Base-by-base conservation (phyloP, 2,797 vertebrate species). In the Enteromius paludinosus region DNA sequence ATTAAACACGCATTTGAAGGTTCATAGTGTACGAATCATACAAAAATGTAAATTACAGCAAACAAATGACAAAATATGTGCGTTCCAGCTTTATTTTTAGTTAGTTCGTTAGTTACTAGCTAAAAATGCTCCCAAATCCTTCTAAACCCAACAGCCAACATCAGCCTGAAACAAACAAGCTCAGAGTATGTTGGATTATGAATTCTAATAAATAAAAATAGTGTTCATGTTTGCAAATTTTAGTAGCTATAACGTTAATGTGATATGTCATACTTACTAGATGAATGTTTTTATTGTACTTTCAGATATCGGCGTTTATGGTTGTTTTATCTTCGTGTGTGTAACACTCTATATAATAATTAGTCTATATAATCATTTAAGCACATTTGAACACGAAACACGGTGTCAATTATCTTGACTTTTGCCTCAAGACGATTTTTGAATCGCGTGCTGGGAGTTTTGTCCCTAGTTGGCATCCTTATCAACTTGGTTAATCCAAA, bases 381-480 rank as follows among this genome's bases (percentile, higher is more conserved):
- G 10, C 18, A 35, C 8, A 28, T 4, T 18, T 2, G 6, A 38
- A 35, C 20, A 73, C 30, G 17, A 52, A 72, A 72, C 14, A 33
- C 0, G 20, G 2, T 35, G 5, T n/a, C 20, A 56, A 38, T 14
- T 2, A 49, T 12, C 25, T 20, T 54, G 11, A 12, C 18, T 14
- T 7, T n/a, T 33, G 28, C 5, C 8, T 5, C 5, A 20, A 73
- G 6, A 8, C 20, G 10, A n/a, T 33, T 73, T 73, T 38, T 56
- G 10, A 81, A 54, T 20, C 10, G 20, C 17, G 14, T 20, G 10
- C 54, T 49, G 3, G 6, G 70, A 76, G 25, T 68, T 76, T 30
- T 87, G 89, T 85, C 80, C 89, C 12, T 69, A 20, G 20, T 18
- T 71, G n/a, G 78, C 75, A 89, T 62, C 94, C 91, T 90, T 95